phyloP scores from a whole-genome alignment of 2,888 invertebrate genomes.

The Drosophila suboccidentalis region DNA sequence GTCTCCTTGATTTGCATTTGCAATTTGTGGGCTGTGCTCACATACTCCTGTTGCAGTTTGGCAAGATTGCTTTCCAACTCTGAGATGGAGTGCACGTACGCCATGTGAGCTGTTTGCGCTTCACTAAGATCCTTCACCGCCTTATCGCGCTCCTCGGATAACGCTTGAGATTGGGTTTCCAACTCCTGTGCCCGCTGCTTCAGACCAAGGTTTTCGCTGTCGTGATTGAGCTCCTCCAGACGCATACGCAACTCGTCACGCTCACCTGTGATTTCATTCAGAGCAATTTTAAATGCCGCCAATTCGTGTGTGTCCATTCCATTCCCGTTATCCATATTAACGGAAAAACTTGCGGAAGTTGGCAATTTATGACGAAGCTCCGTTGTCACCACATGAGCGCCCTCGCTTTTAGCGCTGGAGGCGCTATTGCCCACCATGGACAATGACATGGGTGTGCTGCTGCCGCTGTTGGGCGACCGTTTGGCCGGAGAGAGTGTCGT shows the following conservation, averaged over 20 bases:
- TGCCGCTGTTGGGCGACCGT: slow-evolving; percentile 28
- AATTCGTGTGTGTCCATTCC: slow-evolving; percentile 72
- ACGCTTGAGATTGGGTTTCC: slow-evolving; percentile 63
- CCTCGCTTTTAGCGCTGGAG: slow-evolving; percentile 64
- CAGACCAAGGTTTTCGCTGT: slow-evolving; percentile 71
- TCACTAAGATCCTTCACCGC: slow-evolving; percentile 67
- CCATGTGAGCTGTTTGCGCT: slow-evolving; percentile 63
- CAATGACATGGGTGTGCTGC: slow-evolving; percentile 43
- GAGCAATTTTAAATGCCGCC: slow-evolving; percentile 81
- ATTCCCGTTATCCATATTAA: slow-evolving; percentile 29
- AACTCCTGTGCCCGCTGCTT: slow-evolving; percentile 72
- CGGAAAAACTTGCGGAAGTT: slow-evolving; percentile 55
- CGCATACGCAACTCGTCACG: slow-evolving; percentile 81
- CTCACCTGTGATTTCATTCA: slow-evolving; percentile 80
- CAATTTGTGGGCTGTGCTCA: slow-evolving; percentile 86
- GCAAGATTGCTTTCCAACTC: slow-evolving; percentile 84
- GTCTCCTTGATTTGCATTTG: slow-evolving; percentile 86
- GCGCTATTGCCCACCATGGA: slow-evolving; percentile 44
- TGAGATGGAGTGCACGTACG: slow-evolving; percentile 83
- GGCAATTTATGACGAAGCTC: slow-evolving; percentile 58
- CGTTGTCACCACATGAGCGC: slow-evolving; percentile 38
- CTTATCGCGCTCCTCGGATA: slow-evolving; percentile 77
- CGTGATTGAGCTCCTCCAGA: slow-evolving; percentile 68
- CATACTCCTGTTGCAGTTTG: slow-evolving; percentile 85
- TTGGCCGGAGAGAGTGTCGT: slow-evolving; percentile 69